Conservation (phyloP, 2,888 invertebrate genomes). For the Tuberolachnus salignus region DNA sequence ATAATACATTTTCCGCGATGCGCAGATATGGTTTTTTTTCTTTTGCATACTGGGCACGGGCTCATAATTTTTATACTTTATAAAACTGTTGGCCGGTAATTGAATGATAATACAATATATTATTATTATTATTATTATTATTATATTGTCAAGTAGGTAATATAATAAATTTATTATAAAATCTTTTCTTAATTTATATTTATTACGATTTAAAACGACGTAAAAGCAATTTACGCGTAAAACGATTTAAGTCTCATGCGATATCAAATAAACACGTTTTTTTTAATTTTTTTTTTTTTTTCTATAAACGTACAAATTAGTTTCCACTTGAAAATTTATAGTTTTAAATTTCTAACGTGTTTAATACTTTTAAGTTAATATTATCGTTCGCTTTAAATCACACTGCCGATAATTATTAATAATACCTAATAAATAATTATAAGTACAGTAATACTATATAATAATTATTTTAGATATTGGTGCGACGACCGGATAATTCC, state of each 20-base stretch:
- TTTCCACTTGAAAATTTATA: not conserved
- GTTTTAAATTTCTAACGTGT: not conserved
- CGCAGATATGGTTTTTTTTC: too few relatives aligned
- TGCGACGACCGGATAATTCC: too few relatives aligned
- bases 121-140: slow-evolving; percentile 2
- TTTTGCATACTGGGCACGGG: not conserved
- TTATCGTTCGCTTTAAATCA: too few relatives aligned
- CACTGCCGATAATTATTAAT: too few relatives aligned
- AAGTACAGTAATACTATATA: too few relatives aligned
- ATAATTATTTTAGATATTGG: too few relatives aligned
- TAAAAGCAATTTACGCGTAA: slow-evolving; percentile 24
- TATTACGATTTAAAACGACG: slow-evolving; percentile 18
- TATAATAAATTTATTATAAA: slow-evolving; percentile 5
- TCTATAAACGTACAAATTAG: not conserved
- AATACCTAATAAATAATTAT: too few relatives aligned
- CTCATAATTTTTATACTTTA: slow-evolving; percentile 5
- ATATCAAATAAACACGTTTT: slow-evolving; percentile 15
- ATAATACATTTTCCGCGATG: too few relatives aligned
- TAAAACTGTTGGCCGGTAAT: not conserved
- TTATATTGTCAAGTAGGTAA: not conserved
- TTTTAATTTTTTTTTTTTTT: not conserved
- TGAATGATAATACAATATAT: not conserved
- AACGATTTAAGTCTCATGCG: slow-evolving; percentile 20
- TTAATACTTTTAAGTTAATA: not conserved
- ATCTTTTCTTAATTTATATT: slow-evolving; percentile 19